Base-by-base conservation (phyloP, 2,113 vertebrate species). In the Corythoichthys haematopterus region DNA sequence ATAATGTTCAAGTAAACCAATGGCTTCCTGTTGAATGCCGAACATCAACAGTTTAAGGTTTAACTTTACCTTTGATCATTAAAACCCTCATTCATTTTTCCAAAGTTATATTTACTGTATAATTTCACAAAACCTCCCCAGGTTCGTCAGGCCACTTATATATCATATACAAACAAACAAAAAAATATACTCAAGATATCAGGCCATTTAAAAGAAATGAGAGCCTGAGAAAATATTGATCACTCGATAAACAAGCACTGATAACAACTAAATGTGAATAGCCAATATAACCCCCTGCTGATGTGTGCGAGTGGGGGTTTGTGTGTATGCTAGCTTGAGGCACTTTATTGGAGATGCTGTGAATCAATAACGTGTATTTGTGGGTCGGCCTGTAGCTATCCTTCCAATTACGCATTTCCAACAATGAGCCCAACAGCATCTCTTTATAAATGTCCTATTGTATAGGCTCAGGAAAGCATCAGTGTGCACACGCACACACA, bases 361-460 rank as follows among this genome's bases (percentile, higher is more conserved):
- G 71, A 88, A 91, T 92, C 90, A 84, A 92, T 92, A 90, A 85
- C 85, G 70, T 85, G 88, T 87, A 84, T 89, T 82, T 88, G 88
- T 88, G 85, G 88, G 88, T 88, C 86, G 79, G 90, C 90, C 89
- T 81, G 86, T 89, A 91, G 89, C 92, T 89, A 91, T 88, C 90
- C 91, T 92, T 91, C 88, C 93, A 93, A 93, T 94, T 92, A 92
- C 90, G 89, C 79, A 81, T 93, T 93, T 93, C 92, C 87, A 91
- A 85, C 80, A 88, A 85, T 76, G 84, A 78, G 81, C 88, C 86
- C 86, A 65, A 82, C 86, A 84, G 86, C 91, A 89, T 80, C 91
- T 89, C 91, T 91, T 88, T 89, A 87, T 90, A 89, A 89, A 87
- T 85, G 84, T 79, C 87, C 90, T 93, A 93, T 92, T 90, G 91